A percentile compares a stretch with the other conserved stretches of the same genome.
Evolutionary conservation across 2,113 vertebrate species (phyloP).

Genomic region (Catharus minimus): DNA sequence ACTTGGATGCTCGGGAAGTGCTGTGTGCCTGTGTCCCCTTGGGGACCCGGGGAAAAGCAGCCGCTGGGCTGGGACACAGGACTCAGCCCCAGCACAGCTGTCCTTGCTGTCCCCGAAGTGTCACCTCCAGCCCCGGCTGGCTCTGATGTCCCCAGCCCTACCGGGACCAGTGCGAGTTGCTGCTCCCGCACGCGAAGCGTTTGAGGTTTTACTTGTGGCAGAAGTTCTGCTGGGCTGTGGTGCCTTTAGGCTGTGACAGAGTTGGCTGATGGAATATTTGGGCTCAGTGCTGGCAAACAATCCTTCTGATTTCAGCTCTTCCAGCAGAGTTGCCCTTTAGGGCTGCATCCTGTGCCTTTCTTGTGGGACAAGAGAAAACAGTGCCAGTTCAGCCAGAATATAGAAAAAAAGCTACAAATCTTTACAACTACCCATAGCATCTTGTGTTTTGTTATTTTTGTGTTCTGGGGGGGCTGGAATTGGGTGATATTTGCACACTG

Average conservation of each 20-base stretch:
- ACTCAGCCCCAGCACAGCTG: fast-evolving
- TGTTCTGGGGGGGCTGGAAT: background rate
- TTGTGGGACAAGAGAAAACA: background rate
- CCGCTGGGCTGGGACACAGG: fast-evolving
- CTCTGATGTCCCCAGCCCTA: fast-evolving
- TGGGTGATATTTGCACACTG: background rate
- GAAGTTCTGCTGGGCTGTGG: background rate
- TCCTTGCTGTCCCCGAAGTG: background rate
- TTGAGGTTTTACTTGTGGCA: background rate
- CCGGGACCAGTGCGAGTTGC: fast-evolving
- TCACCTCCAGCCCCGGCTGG: background rate
- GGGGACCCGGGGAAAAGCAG: background rate
- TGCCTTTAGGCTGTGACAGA: background rate
- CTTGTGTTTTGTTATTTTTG: background rate
- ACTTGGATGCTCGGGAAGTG: fast-evolving
- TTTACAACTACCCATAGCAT: background rate
- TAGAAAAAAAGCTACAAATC: background rate
- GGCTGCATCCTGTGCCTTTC: background rate
- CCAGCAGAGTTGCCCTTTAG: background rate
- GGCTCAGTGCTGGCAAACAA: background rate
- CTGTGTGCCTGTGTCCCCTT: fast-evolving
- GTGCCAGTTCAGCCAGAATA: background rate
- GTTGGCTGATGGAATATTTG: background rate
- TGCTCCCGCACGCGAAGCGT: fast-evolving
- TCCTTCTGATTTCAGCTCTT: background rate